A percentile compares a stretch with the other conserved stretches of the same genome.
These are phyloP conservation scores for Noturus placidus DNA, from an alignment of 2,113 vertebrate genomes.

Conservation along the genomic window DNA sequence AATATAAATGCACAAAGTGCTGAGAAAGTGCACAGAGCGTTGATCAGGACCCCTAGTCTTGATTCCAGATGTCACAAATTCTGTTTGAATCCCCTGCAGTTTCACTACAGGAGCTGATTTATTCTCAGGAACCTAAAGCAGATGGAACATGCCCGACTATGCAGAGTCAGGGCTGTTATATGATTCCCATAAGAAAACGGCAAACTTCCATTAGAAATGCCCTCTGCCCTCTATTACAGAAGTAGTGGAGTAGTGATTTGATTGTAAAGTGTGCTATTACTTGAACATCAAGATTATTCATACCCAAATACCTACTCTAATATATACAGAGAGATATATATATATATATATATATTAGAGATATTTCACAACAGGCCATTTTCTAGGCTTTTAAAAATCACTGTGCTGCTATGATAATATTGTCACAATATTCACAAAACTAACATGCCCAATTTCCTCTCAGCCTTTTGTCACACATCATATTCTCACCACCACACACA, in stretches of 20 bases:
- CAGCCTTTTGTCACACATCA: background rate
- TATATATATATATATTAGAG: background rate
- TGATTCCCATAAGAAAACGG: conserved; percentile 28
- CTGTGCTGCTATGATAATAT: background rate
- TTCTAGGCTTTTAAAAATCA: conserved; percentile 3
- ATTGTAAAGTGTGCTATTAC: background rate
- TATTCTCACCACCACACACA: background rate
- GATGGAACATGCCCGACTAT: conserved; percentile 31
- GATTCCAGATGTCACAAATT: conserved; percentile 35
- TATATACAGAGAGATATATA: background rate
- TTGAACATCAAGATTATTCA: background rate
- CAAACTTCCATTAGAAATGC: conserved; percentile 30
- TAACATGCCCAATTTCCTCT: background rate
- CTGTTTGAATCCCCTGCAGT: conserved; percentile 36
- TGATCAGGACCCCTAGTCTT: conserved; percentile 27
- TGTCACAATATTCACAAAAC: background rate
- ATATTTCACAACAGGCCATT: background rate
- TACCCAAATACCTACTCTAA: background rate
- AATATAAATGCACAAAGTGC: background rate
- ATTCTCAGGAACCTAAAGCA: conserved; percentile 39
- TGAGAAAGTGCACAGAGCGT: conserved; percentile 23
- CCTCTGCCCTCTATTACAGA: conserved; percentile 14
- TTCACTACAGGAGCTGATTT: conserved; percentile 36
- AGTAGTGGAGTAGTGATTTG: too few species aligned
- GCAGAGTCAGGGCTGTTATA: conserved; percentile 37